Evolutionary conservation across 2,797 vertebrate species (phyloP).

Genomic region (Echeneis naucrates): DNA sequence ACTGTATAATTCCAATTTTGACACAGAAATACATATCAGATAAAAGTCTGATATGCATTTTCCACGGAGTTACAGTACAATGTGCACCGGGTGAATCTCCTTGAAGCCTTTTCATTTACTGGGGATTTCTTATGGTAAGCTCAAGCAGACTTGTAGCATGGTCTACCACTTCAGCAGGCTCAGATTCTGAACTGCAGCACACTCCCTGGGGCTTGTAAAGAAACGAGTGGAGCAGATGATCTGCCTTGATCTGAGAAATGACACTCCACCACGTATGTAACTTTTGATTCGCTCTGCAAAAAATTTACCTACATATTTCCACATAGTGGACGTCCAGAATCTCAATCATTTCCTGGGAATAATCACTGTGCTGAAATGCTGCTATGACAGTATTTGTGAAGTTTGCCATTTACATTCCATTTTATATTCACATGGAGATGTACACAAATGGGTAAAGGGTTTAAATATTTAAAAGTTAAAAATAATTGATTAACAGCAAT

Average conservation of each 20-base stretch:
- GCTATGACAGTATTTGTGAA: background rate
- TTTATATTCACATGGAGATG: background rate
- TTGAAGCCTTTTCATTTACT: slow-evolving; percentile 65
- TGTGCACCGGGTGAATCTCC: slow-evolving; percentile 39
- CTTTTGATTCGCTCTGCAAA: slow-evolving; percentile 26
- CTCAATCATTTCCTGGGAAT: background rate
- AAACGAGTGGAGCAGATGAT: slow-evolving; percentile 56
- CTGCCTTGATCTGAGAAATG: slow-evolving; percentile 25
- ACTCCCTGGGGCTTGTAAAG: slow-evolving; percentile 45
- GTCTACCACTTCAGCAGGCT: slow-evolving; percentile 35
- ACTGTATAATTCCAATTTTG: slow-evolving; percentile 6
- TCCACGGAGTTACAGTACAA: slow-evolving; percentile 37
- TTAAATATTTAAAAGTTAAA: background rate
- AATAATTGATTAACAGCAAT: background rate
- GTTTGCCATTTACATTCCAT: no score
- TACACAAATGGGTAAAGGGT: slow-evolving; percentile 9
- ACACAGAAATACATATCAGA: no score
- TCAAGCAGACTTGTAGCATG: slow-evolving; percentile 37
- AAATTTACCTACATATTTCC: slow-evolving; percentile 13
- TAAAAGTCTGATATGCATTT: slow-evolving; percentile 17
- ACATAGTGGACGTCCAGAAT: slow-evolving; percentile 9
- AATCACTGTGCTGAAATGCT: slow-evolving; percentile 7
- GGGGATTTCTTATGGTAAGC: slow-evolving; percentile 61
- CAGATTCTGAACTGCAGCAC: slow-evolving; percentile 37
- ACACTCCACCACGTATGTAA: slow-evolving; percentile 33